These are phyloP conservation scores for Rhagologus leucostigma DNA, from an alignment of 2,113 vertebrate species.

Conservation along the genomic window DNA sequence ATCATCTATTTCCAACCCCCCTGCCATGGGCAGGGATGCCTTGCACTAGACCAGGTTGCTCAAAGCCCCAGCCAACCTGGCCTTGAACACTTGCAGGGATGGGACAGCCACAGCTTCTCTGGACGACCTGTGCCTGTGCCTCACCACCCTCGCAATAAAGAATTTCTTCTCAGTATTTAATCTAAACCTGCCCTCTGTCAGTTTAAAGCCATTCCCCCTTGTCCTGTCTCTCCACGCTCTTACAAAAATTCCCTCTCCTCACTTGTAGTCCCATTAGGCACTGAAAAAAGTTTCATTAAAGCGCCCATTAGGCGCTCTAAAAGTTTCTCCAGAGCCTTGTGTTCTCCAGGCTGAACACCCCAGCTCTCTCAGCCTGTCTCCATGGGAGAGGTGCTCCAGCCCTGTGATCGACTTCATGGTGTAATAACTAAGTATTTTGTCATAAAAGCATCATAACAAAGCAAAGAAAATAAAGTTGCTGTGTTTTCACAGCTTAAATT, in stretches of 20 bases:
- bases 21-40: background rate
- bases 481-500: rapidly evolving
- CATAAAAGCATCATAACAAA: background rate
- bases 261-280: background rate
- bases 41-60: background rate
- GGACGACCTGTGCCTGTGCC: background rate
- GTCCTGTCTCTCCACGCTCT: background rate
- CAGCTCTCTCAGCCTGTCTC: background rate
- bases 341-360: background rate
- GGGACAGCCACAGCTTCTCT: background rate
- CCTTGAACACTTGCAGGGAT: background rate
- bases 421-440: background rate
- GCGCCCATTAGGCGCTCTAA: background rate
- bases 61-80: background rate
- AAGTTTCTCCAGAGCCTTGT: background rate
- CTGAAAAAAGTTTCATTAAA: too few species aligned
- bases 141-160: background rate
- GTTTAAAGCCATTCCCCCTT: background rate
- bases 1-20: background rate
- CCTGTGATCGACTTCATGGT: background rate
- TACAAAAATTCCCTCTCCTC: background rate
- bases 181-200: background rate
- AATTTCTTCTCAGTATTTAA: background rate
- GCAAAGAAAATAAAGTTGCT: rapidly evolving
- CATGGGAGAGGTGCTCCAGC: background rate